Evolutionary conservation across 1,140 invertebrate genomes (phyloP), one percentile per base, ranked within the genome.

Genomic region (Tenebrio molitor): DNA sequence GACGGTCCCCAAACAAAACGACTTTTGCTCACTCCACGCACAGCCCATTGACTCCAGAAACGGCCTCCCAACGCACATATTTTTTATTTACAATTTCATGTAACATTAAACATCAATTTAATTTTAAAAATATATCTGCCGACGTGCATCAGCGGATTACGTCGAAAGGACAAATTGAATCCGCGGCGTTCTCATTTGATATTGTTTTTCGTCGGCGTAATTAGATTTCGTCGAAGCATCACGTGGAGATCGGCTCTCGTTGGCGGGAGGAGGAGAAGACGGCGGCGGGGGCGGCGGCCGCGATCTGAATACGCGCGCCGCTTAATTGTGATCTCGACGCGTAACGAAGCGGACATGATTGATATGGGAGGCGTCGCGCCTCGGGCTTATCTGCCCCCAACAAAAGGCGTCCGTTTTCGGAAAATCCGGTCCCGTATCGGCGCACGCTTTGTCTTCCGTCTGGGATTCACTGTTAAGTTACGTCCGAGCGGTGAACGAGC

Each of bases 401-500:
- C 36, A 39, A 39, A 39, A n/a, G 36, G 36, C 36, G 7, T 7
- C 12, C 36, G 2, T n/a, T 39, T 39, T 39, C 36, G 36, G 36
- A 39, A 39, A 39, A 46, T 46, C 14, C 42, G 16, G 14, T 2
- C 16, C 14, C 15, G 4, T 46, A 46, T 41, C 23, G 64, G 14
- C 14, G 4, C 14, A 7, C 7, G 19, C 21, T 42, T 66, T 66
- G 39, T 66, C 33, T 66, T 23, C 2, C 33, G 17, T 19, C 8
- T 46, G 16, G 34, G n/a, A 29, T 66, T 33, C 36, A 36, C 23
- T 66, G 66, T 72, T 66, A 62, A 67, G 70, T 67, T 72, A 72
- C 44, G 63, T 64, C 25, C 42, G 63, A 71, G 34, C 58, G 41
- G 29, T 71, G 69, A 71, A 71, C 64, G 42, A 42, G 39, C 17